A percentile compares a stretch with the other conserved stretches of the same genome.
phyloP scores from a whole-genome alignment of 2,888 invertebrate genomes.

The Plagodis pulveraria region DNA sequence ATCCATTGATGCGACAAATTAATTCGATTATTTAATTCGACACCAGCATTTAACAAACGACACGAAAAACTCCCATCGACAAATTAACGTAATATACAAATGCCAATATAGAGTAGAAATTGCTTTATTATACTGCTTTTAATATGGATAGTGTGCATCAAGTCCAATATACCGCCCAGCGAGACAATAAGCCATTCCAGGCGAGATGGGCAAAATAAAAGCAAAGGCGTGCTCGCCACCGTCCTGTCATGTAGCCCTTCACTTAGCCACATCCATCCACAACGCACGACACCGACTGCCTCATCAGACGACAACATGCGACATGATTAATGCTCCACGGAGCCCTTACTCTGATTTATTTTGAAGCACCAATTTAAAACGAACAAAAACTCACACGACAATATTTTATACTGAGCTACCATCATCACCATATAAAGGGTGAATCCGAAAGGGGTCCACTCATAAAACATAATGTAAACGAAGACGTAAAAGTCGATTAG shows the following conservation, averaged over 20 bases:
- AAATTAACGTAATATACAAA: too few species aligned
- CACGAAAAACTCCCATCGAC: too few species aligned
- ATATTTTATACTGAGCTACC: conserved; percentile 52
- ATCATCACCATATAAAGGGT: conserved; percentile 46
- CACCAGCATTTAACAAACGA: too few species aligned
- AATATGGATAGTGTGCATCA: neutral
- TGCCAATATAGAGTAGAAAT: too few species aligned
- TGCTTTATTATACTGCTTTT: neutral
- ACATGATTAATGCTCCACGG: conserved; percentile 69
- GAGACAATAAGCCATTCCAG: conserved; percentile 12
- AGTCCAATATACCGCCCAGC: conserved; percentile 3
- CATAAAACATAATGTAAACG: conserved; percentile 46
- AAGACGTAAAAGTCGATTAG: conserved; percentile 60
- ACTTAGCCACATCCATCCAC: conserved; percentile 36
- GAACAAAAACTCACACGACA: conserved; percentile 52
- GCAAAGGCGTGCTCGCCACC: conserved; percentile 24
- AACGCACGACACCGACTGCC: conserved; percentile 41
- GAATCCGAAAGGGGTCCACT: conserved; percentile 32
- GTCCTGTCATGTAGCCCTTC: conserved; percentile 34
- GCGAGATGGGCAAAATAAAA: conserved; percentile 19
- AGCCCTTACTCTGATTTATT: conserved; percentile 68
- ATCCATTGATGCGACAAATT: too few species aligned
- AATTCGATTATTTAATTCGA: too few species aligned
- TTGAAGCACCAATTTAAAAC: conserved; percentile 52
- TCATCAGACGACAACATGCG: conserved; percentile 57